Conservation (phyloP, 2,113 vertebrate species). For the Heliornis fulica region DNA sequence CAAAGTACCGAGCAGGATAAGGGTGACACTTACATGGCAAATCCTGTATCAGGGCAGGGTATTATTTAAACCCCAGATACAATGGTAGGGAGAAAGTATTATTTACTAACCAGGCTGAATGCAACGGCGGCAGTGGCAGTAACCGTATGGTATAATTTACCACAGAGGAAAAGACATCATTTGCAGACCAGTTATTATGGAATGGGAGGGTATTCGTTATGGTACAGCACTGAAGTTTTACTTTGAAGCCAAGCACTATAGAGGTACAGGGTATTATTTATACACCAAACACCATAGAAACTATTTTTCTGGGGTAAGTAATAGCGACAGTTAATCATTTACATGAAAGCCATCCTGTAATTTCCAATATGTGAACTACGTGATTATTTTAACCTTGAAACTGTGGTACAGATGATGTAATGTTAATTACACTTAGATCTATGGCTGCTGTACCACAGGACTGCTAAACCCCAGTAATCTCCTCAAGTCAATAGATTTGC, state of each 20-base stretch:
- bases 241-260: not conserved
- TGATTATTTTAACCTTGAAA: constrained; percentile 27
- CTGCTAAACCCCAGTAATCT: not conserved
- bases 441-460: not conserved
- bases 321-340: constrained; percentile 33
- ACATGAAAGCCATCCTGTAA: constrained; percentile 23
- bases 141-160: constrained; percentile 41
- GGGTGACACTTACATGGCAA: constrained; percentile 36
- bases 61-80: constrained; percentile 55
- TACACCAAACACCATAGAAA: constrained; percentile 32
- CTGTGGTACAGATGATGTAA: constrained; percentile 35
- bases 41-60: not conserved
- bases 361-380: constrained; percentile 33
- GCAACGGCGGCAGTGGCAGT: constrained; percentile 3
- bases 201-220: constrained; percentile 7
- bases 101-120: constrained; percentile 7
- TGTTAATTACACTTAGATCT: constrained; percentile 17
- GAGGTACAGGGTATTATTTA: constrained; percentile 35
- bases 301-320: constrained; percentile 14
- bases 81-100: constrained; percentile 10
- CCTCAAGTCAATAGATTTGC: not conserved
- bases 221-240: not conserved
- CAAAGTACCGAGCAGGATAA: not conserved
- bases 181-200: constrained; percentile 35
- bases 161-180: constrained; percentile 40